These are phyloP conservation scores for Drosophila pachea DNA, from an alignment of 1,140 invertebrate species.

Conservation along the genomic window DNA sequence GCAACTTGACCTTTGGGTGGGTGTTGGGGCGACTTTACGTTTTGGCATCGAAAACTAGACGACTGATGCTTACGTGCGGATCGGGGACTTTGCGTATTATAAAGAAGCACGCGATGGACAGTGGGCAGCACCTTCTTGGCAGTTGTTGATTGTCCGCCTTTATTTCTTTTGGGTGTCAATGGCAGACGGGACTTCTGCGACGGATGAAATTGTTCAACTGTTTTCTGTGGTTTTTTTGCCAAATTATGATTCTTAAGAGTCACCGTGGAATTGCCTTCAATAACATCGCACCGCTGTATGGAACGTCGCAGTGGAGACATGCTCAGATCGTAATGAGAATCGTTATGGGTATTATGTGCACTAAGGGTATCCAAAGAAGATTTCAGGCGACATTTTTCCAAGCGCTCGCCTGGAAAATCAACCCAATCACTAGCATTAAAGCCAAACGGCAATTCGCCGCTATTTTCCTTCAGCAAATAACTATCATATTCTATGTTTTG, in stretches of 20 bases:
- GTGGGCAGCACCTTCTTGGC: constrained; percentile 57
- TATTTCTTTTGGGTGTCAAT: constrained; percentile 45
- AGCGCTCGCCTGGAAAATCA: constrained; percentile 23
- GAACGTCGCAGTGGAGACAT: constrained; percentile 41
- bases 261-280: constrained; percentile 34
- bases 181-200: constrained; percentile 36
- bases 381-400: neutral
- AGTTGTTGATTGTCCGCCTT: constrained; percentile 41
- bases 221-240: constrained; percentile 15
- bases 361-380: constrained; percentile 10
- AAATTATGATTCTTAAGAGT: constrained; percentile 34
- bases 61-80: constrained; percentile 59
- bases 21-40: constrained; percentile 28
- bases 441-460: constrained; percentile 46
- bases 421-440: constrained; percentile 38
- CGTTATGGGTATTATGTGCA: constrained; percentile 36
- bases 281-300: constrained; percentile 29
- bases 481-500: constrained; percentile 47
- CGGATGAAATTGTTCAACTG: constrained; percentile 11
- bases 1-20: constrained; percentile 29
- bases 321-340: constrained; percentile 41
- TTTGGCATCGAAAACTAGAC: constrained; percentile 35
- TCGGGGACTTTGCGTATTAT: constrained; percentile 69
- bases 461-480: constrained; percentile 56
- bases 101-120: constrained; percentile 66